Percentiles rank a stretch among this genome's conserved stretches.
Conservation (phyloP, 2,797 vertebrate species). For the Chiloscyllium punctatum region DNA sequence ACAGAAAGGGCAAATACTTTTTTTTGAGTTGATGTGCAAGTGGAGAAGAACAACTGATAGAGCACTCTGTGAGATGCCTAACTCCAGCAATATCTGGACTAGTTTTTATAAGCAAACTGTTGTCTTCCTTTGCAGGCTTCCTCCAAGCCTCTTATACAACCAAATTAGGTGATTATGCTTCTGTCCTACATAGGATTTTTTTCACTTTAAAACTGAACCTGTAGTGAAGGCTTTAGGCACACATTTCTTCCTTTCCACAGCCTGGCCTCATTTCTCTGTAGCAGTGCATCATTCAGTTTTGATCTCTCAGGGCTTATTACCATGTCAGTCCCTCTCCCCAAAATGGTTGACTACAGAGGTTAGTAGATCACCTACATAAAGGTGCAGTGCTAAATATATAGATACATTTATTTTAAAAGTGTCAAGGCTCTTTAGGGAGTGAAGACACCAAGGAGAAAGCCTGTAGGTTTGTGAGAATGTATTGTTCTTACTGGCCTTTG, state of each 20-base stretch:
- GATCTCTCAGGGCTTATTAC: conserved; percentile 10
- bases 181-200: conserved; percentile 20
- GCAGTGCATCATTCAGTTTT: neutral
- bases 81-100: neutral
- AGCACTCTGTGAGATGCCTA: neutral
- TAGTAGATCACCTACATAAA: conserved; percentile 35
- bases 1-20: neutral
- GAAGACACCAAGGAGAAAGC: neutral
- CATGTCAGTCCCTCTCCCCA: conserved; percentile 10
- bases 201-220: neutral
- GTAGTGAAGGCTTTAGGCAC: neutral
- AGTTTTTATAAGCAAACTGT: neutral
- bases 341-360: conserved; percentile 27
- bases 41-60: neutral
- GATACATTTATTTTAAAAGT: conserved; percentile 34
- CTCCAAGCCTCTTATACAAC: neutral
- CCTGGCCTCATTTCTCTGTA: conserved; percentile 8
- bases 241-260: neutral
- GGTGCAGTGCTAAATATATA: conserved; percentile 31
- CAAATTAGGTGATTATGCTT: neutral
- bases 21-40: too few species aligned
- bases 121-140: neutral
- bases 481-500: neutral
- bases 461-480: neutral
- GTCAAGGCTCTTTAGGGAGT: conserved; percentile 6